phyloP scores from a whole-genome alignment of 2,797 vertebrate genomes.

The Urocyon cinereoargenteus region DNA sequence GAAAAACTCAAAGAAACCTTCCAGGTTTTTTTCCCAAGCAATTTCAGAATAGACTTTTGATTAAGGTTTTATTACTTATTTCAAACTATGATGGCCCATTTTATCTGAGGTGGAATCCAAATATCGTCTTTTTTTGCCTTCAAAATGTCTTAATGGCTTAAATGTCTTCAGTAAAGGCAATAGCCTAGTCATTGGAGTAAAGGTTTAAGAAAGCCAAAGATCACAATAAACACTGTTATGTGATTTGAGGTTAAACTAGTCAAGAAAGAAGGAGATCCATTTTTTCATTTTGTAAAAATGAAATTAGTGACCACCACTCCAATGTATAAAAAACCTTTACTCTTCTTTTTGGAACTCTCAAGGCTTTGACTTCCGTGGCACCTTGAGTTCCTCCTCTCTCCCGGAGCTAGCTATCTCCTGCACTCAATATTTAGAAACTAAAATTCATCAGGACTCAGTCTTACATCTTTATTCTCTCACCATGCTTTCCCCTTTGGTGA shows the following conservation, averaged over 20 bases:
- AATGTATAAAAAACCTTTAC: neutral
- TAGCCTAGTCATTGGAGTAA: neutral
- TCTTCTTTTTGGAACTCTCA: neutral
- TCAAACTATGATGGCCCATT: neutral
- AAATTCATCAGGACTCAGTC: neutral
- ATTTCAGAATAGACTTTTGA: constrained; percentile 19
- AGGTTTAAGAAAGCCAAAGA: constrained; percentile 1
- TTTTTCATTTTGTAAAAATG: neutral
- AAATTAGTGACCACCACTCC: neutral
- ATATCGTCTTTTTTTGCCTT: neutral
- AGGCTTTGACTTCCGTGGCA: neutral
- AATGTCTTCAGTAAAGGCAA: neutral
- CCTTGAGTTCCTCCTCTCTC: neutral
- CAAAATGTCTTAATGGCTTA: constrained; percentile 26
- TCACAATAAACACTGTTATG: neutral
- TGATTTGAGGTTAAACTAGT: neutral
- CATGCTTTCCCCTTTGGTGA: neutral
- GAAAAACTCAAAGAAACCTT: constrained; percentile 13
- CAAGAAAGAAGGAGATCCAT: neutral
- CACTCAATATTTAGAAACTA: neutral
- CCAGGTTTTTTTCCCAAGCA: neutral
- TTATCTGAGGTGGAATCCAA: neutral
- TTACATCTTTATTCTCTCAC: neutral
- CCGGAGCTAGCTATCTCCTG: neutral
- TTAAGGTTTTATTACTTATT: constrained; percentile 46